A percentile compares a stretch with the other conserved stretches of the same genome.
phyloP scores from a whole-genome alignment of 2,113 vertebrate genomes.

The Apodemus speciosus region DNA sequence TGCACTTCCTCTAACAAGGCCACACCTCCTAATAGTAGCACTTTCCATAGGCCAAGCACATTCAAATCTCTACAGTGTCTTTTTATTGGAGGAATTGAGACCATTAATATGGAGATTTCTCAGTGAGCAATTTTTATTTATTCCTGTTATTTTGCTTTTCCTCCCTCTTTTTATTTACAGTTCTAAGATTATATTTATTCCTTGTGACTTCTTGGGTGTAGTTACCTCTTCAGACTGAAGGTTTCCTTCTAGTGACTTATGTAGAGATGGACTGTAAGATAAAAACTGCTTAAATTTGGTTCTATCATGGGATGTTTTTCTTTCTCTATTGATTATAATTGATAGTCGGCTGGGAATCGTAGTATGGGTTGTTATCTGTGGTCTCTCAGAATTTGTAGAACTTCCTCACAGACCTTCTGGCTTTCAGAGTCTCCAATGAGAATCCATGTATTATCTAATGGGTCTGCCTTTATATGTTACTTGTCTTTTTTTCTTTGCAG shows the following conservation, averaged over 20 bases:
- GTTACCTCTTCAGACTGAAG: neutral
- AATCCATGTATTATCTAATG: neutral
- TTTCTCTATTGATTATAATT: neutral
- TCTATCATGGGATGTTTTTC: neutral
- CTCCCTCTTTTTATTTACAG: neutral
- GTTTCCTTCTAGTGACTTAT: neutral
- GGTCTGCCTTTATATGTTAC: neutral
- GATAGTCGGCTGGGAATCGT: neutral
- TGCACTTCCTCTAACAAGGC: no score
- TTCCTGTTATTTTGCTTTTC: neutral
- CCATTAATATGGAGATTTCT: neutral
- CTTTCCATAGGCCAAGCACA: no score
- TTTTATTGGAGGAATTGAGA: neutral
- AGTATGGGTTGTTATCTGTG: neutral
- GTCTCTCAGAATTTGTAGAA: neutral
- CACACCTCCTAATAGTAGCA: no score
- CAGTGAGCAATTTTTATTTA: neutral
- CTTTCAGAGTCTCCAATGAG: neutral
- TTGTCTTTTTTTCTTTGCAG: neutral
- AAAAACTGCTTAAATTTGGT: neutral
- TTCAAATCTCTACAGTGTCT: neutral
- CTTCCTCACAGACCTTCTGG: neutral
- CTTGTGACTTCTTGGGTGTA: neutral
- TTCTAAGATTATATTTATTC: neutral
- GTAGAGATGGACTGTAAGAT: neutral